Conservation (phyloP, 2,113 vertebrate species). For the Scalopus aquaticus region DNA sequence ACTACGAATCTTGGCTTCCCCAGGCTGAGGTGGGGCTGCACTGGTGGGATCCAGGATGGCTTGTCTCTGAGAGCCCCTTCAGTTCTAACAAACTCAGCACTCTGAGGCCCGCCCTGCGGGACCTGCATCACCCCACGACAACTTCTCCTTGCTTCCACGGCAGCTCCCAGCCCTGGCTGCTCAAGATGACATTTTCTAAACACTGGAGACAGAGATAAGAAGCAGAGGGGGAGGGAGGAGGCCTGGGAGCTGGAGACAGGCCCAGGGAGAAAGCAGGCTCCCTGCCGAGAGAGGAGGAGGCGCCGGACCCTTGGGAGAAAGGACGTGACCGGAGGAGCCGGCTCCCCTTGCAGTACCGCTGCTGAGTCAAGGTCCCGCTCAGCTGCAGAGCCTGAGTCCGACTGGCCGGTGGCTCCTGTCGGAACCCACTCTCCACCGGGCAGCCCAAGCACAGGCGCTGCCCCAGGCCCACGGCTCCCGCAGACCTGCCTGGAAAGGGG, state of each 20-base stretch:
- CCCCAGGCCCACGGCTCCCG: not conserved
- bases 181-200: slow-evolving; percentile 42
- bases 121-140: not conserved
- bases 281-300: not conserved
- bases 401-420: not conserved
- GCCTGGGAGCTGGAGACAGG: not conserved
- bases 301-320: not conserved
- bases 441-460: too few relatives aligned
- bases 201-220: slow-evolving; percentile 10
- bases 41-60: not conserved
- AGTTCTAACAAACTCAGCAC: not conserved
- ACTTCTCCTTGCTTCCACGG: not conserved
- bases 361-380: rapidly evolving
- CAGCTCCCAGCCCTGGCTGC: not conserved
- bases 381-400: not conserved
- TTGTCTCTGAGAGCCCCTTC: not conserved
- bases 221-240: not conserved
- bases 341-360: not conserved
- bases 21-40: not conserved
- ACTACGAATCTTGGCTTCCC: not conserved
- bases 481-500: not conserved
- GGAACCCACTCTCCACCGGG: not conserved
- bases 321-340: rapidly evolving
- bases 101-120: not conserved
- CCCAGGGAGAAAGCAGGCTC: not conserved